Evolutionary conservation across 2,113 vertebrate genomes (phyloP).

Genomic region (Pseudopodoces humilis): DNA sequence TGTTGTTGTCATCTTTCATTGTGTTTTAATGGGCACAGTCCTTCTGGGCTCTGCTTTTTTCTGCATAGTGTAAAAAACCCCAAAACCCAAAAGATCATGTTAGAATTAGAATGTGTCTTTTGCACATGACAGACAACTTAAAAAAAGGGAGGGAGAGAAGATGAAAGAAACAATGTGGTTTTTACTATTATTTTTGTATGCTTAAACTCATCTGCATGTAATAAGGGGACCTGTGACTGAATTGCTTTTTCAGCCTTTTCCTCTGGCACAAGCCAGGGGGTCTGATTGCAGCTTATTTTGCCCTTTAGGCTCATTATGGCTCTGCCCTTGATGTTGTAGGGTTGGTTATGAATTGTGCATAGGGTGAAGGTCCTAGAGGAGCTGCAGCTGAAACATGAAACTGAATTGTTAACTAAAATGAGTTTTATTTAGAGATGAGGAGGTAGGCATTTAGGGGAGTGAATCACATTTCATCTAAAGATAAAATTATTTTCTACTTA

Average conservation of each 20-base stretch:
- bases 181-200: neutral
- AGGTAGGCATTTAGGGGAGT: neutral
- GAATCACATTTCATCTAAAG: neutral
- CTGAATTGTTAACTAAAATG: neutral
- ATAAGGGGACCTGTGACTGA: neutral
- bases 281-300: neutral
- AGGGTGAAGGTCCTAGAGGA: neutral
- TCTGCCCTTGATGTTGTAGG: neutral
- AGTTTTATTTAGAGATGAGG: neutral
- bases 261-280: neutral
- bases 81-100: neutral
- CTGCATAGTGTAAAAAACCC: neutral
- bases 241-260: neutral
- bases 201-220: neutral
- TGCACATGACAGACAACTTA: neutral
- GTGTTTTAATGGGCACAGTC: neutral
- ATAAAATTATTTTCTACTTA: constrained; percentile 25
- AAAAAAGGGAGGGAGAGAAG: neutral
- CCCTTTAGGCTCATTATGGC: neutral
- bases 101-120: neutral
- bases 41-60: neutral
- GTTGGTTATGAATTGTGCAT: neutral
- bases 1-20: neutral
- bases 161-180: neutral
- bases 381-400: neutral